Base-by-base conservation (phyloP, 2,888 invertebrate genomes). In the Harpagoxenus sublaevis region DNA sequence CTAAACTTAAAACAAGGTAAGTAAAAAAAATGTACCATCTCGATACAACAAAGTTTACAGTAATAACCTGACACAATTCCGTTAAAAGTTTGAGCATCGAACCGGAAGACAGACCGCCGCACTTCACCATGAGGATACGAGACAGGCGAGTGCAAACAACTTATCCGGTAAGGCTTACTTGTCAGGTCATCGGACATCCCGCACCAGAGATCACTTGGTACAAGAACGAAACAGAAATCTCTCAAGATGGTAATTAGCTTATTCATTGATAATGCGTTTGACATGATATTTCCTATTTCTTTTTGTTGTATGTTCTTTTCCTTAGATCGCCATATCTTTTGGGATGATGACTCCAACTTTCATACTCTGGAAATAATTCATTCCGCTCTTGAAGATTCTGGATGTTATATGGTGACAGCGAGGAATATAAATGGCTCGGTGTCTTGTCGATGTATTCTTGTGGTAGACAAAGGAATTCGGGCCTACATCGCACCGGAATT, bases 291-390 rank as follows among this genome's bases (percentile, higher is more conserved):
- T 48, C 8, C n/a, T 15, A 35, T 18, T 35, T 57, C n/a, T 42
- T 23, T 57, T 5, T 23, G n/a, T 15, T 39, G 0, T n/a, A 48
- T 28, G 0, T 81, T 23, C 8, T 12, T 65, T 63, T 39, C 9
- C 35, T 28, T 65, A 91, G 90, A 89, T 3, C 89, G 89, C 6
- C 92, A 91, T 71, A 84, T 89, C 5, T 96, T 96, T 89, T 97
- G 96, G 88, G 96, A 96, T 87, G 93, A 94, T 84, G 98, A 98
- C 83, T 97, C 97, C 57, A 96, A 97, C 89, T 98, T 99, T 95
- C 97, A 98, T 93, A 98, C 99, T 0, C 95, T 99, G 87, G 98
- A 99, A 95, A 97, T 99, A 83, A 97, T 97, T 4, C 97, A 97
- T 73, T 97, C 98, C 2, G 96, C 95, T 3, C 95, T 98, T 28